Conservation (phyloP, 2,113 vertebrate species). For the Tachycineta bicolor region DNA sequence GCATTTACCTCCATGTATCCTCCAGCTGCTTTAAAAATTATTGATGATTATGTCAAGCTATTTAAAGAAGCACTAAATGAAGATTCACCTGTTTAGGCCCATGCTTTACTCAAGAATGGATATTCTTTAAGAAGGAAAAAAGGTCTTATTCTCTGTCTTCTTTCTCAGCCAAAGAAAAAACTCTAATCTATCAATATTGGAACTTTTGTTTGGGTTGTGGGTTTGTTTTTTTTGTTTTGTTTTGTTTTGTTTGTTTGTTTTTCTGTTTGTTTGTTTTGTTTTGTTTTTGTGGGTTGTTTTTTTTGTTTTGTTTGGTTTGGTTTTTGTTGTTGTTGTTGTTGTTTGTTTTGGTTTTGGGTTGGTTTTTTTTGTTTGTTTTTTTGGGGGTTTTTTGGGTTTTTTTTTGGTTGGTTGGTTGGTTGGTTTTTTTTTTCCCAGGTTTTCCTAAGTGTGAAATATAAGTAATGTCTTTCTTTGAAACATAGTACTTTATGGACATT, state of each 20-base stretch:
- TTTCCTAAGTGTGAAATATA: not conserved
- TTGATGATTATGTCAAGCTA: not conserved
- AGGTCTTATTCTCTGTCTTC: not conserved
- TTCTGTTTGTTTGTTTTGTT: no score
- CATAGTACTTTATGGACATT: not conserved
- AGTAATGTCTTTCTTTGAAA: not conserved
- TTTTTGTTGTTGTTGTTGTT: not conserved
- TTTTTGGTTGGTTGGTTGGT: not conserved
- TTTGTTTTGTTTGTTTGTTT: not conserved
- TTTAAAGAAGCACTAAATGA: not conserved
- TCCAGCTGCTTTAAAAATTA: not conserved
- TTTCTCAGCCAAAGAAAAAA: not conserved
- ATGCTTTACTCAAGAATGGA: not conserved
- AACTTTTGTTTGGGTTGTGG: not conserved
- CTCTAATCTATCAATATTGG: not conserved
- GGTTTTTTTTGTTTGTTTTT: no score
- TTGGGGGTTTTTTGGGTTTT: no score
- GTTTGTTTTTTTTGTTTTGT: no score
- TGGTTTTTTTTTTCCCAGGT: no score
- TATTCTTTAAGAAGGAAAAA: not conserved
- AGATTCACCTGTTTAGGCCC: not conserved
- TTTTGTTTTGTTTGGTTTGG: not conserved
- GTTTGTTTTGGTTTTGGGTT: not conserved
- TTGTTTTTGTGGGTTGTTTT: no score
- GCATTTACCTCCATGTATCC: not conserved